These are phyloP conservation scores for Oxycera nigricornis DNA, from an alignment of 2,888 invertebrate species.

Conservation along the genomic window DNA sequence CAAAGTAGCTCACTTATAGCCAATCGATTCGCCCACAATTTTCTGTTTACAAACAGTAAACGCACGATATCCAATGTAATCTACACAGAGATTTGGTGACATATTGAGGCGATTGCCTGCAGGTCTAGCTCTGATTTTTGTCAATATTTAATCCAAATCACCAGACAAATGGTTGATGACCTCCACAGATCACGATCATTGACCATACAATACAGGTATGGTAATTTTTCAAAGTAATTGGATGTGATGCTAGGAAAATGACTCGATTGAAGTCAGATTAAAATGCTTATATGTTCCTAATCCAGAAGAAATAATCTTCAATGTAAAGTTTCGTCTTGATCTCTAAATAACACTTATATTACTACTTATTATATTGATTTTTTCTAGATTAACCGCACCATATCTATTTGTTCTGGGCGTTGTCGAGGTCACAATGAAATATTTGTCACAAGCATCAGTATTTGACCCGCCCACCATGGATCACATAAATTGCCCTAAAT, in stretches of 20 bases:
- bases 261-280: not conserved
- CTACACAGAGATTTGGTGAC: constrained; percentile 21
- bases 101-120: not conserved
- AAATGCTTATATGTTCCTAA: not conserved
- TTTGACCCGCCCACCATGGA: constrained; percentile 85
- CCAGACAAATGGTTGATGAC: not conserved
- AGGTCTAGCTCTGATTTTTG: not conserved
- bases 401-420: constrained; percentile 84
- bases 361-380: constrained; percentile 41
- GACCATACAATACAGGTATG: not conserved
- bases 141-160: not conserved
- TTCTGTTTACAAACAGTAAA: not conserved
- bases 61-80: not conserved
- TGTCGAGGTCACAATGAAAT: constrained; percentile 85
- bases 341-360: too few relatives aligned
- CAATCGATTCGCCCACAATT: not conserved
- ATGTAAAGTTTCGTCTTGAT: too few relatives aligned
- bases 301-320: too few relatives aligned
- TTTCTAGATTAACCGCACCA: constrained; percentile 75
- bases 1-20: not conserved
- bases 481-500: constrained; percentile 81
- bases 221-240: not conserved
- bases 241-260: not conserved
- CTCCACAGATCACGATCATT: not conserved
- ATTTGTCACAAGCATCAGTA: constrained; percentile 81